Base-by-base conservation (phyloP, 2,797 vertebrate genomes). In the Buphagus erythrorhynchus region DNA sequence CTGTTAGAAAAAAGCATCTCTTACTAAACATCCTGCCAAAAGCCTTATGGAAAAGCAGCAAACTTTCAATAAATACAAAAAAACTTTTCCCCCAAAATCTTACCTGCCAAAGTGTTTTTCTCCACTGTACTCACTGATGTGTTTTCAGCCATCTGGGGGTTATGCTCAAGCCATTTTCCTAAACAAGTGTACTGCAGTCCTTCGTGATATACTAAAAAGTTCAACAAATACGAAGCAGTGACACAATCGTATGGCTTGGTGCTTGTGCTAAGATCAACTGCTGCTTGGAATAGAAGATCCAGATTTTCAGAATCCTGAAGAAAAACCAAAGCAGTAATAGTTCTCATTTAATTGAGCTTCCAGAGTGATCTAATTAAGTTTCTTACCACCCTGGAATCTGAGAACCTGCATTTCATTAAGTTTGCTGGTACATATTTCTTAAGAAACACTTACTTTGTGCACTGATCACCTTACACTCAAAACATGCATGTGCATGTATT, bases 201-300 rank as follows among this genome's bases (percentile, higher is more conserved):
- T 20, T 98, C 94, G 90, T 98, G 98, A 81, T 98, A 97, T 35
- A 99, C 97, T 76, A 99, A 97, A 43, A 99, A 98, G 89, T 98
- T 98, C 68, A 99, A 96, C 81, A 99, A 97, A 97, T 99, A 99
- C 3, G 99, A 99, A 40, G 99, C 99, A 28, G 99, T 99, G 19
- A 99, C 98, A 42, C 99, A 99, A 96, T 99, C 99, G 0, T 99
- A 99, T 0, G 99, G 99, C 87, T 99, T 99, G n/a, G 99, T 99
- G 97, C 99, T 99, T 62, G 98, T 99, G 95, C 99, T 99, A 80
- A 99, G 99, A 72, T 98, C 98, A 95, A 99, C 58, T 29, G 99
- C 98, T 45, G 98, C 99, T 95, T 97, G 98, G 35, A 99, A 99
- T 6, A 99, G 96, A 7, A 84, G 46, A 46, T 26, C 49, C 59